Evolutionary conservation across 2,888 invertebrate genomes (phyloP).

Genomic region (Drosophila paracracens): DNA sequence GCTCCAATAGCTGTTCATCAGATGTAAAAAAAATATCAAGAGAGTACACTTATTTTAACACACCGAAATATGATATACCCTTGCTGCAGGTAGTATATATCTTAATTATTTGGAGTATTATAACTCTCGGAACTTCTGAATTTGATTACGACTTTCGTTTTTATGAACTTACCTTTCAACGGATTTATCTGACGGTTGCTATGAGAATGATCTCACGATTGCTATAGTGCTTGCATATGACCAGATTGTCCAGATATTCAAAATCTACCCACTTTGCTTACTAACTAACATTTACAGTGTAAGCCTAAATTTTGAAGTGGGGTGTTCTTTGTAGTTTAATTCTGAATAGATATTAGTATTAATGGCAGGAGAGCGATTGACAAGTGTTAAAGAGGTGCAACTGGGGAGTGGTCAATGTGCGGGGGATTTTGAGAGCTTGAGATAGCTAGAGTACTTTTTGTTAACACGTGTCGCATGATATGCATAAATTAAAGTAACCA

Average conservation of each 20-base stretch:
- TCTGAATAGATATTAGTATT: not conserved
- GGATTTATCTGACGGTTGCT: rapidly evolving
- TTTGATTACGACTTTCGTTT: not conserved
- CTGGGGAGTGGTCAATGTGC: not conserved
- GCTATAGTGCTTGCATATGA: too few relatives aligned
- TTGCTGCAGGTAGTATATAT: not conserved
- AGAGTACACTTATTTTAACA: not conserved
- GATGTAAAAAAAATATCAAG: slow-evolving; percentile 20
- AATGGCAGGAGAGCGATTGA: not conserved
- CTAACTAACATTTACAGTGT: not conserved
- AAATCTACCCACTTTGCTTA: not conserved
- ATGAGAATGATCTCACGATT: not conserved
- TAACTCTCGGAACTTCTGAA: not conserved
- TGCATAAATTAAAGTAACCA: not conserved
- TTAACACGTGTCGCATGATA: not conserved
- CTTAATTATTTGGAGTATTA: not conserved
- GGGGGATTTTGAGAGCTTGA: rapidly evolving
- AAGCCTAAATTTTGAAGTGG: not conserved
- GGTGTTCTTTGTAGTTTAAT: not conserved
- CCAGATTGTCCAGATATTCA: not conserved
- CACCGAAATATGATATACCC: not conserved
- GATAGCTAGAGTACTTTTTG: not conserved
- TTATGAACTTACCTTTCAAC: not conserved
- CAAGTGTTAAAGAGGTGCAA: not conserved
- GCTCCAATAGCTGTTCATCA: slow-evolving; percentile 77